A percentile compares a stretch with the other conserved stretches of the same genome.
phyloP scores from a whole-genome alignment of 30 jellyfish, hydroid and myxozoan genomes.

The Chrysaora quinquecirrha region DNA sequence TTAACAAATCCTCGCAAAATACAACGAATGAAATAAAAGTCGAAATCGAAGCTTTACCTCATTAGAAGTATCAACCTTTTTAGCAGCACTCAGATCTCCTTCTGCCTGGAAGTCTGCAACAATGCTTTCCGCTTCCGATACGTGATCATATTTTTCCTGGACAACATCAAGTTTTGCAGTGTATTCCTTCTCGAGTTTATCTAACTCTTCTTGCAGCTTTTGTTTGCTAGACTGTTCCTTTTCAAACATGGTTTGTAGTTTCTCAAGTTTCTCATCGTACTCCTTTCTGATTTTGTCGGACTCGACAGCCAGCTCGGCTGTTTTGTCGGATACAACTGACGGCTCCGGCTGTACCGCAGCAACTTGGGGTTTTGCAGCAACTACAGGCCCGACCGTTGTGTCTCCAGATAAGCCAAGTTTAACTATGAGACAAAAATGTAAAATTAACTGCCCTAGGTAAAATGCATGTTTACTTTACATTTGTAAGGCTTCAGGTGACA shows the following conservation, averaged over 20 bases:
- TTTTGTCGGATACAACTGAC: conserved; percentile 43
- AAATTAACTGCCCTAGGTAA: not conserved
- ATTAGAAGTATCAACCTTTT: not conserved
- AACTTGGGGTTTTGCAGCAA: conserved; percentile 45
- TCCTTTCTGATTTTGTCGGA: conserved; percentile 76
- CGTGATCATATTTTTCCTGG: conserved; percentile 62
- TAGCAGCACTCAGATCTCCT: conserved; percentile 29
- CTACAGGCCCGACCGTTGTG: conserved; percentile 23
- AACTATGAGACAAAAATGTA: conserved; percentile 36
- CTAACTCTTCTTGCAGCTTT: conserved; percentile 79
- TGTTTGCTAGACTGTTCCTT: conserved; percentile 88
- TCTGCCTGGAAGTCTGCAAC: conserved; percentile 66
- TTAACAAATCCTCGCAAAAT: too few relatives aligned
- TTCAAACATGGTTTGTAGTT: conserved; percentile 74
- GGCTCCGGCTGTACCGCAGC: conserved; percentile 48
- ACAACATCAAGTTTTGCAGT: conserved; percentile 59
- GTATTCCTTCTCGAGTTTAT: conserved; percentile 74
- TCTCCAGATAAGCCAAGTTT: conserved; percentile 84
- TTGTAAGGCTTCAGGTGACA: too few relatives aligned
- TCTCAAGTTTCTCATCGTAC: conserved; percentile 80
- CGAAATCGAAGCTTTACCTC: too few relatives aligned
- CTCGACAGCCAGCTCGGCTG: conserved; percentile 72
- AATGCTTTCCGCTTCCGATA: conserved; percentile 62
- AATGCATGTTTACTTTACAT: too few relatives aligned
- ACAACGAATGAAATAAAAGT: too few relatives aligned